Conservation (phyloP, 1,140 invertebrate genomes). For the Periplaneta americana region DNA sequence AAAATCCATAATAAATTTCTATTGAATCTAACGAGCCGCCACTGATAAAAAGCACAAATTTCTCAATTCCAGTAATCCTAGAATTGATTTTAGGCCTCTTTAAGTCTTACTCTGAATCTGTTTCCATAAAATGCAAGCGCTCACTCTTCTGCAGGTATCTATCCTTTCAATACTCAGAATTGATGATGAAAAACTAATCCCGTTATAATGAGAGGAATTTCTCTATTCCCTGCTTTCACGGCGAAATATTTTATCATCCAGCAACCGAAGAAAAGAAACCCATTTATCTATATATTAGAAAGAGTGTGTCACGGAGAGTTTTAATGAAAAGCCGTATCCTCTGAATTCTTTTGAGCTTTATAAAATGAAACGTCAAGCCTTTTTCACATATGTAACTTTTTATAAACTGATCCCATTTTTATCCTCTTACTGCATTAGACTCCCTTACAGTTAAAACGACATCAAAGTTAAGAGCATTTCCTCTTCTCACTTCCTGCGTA, state of each 20-base stretch:
- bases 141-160: too few species aligned
- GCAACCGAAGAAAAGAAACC: background rate
- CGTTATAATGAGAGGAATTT: background rate
- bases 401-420: too few species aligned
- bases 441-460: too few species aligned
- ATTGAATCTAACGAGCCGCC: too few species aligned
- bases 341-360: background rate
- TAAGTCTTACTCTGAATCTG: too few species aligned
- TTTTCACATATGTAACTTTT: background rate
- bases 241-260: background rate
- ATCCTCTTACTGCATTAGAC: background rate
- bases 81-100: too few species aligned
- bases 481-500: too few species aligned
- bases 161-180: background rate
- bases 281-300: background rate
- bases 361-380: background rate
- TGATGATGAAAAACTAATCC: background rate
- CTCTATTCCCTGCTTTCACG: background rate
- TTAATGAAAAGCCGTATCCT: background rate
- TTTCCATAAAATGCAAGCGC: too few species aligned
- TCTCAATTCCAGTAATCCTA: too few species aligned
- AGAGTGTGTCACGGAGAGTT: background rate
- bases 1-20: too few species aligned
- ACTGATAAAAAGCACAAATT: too few species aligned
- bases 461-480: too few species aligned